Evolutionary conservation across 2,113 vertebrate species (phyloP), one percentile per base, ranked within the genome.

Genomic region (Cercocebus atys): DNA sequence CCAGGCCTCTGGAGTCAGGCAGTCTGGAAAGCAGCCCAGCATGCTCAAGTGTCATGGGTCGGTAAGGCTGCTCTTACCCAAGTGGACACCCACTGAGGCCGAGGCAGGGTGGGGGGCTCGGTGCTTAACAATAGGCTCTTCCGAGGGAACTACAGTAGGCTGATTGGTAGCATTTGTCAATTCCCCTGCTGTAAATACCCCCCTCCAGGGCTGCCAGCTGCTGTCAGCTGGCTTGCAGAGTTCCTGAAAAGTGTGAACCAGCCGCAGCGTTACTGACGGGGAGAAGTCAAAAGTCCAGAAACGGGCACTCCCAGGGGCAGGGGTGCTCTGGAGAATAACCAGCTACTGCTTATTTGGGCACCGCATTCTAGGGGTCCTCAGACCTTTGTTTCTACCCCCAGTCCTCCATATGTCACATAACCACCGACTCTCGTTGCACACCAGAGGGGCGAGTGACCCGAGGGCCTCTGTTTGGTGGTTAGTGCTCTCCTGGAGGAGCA

Each of bases 1-100:
- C 88, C 1, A 1, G 40, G 38, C 20, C 13, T 13, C 0, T 43
- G 22, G 52, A 3, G 5, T 0, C 22, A 1, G 38, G 22, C 18
- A 1, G 8, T 13, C 79, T 22, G 25, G 38, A 25, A 14, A 9
- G 6, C 30, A 25, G 40, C 25, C 25, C 8, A 1, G 43, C 0
- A 5, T 14, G 12, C 61, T 64, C 61, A 1, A 3, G 61, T 64
- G 61, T 64, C 61, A 32, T 14, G 12, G 14, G 61, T 32, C 27
- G 61, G 61, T 64, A 30, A 64, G 5, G 12, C 27, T 30, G 61
- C 27, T 27, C 11, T 64, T 32, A 64, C 50, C 20, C 6, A 3
- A 16, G 59, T 18, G 8, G 22, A 68, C 22, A 35, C 27, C 18
- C 38, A 1, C 40, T 0, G 4, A 27, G 43, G 5, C 14, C 32